A percentile compares a stretch with the other conserved stretches of the same genome.
phyloP scores from a whole-genome alignment of 2,113 vertebrate species.

The Centrocercus urophasianus region DNA sequence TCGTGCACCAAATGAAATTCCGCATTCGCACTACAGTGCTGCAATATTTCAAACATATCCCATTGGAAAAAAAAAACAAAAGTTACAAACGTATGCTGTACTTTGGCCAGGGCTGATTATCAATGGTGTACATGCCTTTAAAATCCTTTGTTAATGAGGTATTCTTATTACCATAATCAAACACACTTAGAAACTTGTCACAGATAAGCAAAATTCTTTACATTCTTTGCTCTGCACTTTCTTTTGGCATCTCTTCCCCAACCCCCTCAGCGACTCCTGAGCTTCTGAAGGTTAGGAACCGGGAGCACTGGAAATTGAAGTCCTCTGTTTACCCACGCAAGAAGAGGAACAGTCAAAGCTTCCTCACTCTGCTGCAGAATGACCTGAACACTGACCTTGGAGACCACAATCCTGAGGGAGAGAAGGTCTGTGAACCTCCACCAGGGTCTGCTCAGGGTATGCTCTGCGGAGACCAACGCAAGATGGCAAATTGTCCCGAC shows the following conservation, averaged over 20 bases:
- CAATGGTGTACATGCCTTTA: conserved; percentile 49
- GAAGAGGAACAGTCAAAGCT: conserved; percentile 34
- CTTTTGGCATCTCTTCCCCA: conserved; percentile 32
- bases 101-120: conserved; percentile 52
- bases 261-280: neutral
- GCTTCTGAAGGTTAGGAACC: conserved; percentile 50
- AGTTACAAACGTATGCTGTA: neutral
- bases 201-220: conserved; percentile 69
- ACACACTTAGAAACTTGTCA: conserved; percentile 61
- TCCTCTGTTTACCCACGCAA: conserved; percentile 32
- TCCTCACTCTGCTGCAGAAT: conserved; percentile 24
- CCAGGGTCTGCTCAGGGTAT: conserved; percentile 41
- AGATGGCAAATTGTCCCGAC: no score
- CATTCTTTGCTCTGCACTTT: conserved; percentile 56
- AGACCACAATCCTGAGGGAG: conserved; percentile 63
- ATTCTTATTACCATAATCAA: conserved; percentile 68
- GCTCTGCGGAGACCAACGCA: neutral
- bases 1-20: conserved; percentile 22
- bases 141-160: conserved; percentile 63
- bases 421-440: conserved; percentile 36
- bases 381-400: conserved; percentile 55
- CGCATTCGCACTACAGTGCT: neutral
- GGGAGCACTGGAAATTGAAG: conserved; percentile 28
- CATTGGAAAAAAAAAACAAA: neutral
- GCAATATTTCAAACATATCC: neutral